These are phyloP conservation scores for Platycercus adscitus DNA, from an alignment of 2,113 vertebrate species.

Conservation along the genomic window DNA sequence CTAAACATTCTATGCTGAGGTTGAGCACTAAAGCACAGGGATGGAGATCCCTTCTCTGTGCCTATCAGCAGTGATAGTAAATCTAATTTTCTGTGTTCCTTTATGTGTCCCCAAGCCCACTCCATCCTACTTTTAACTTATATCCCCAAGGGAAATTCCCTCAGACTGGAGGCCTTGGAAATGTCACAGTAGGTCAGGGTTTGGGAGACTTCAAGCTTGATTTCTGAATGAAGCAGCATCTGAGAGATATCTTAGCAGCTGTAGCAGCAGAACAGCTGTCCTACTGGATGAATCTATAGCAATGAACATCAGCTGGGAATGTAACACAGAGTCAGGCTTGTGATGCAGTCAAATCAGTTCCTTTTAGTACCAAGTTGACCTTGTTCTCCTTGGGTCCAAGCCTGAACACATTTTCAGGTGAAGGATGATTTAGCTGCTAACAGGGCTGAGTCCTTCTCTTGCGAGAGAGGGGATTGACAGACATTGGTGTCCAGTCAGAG, in stretches of 20 bases:
- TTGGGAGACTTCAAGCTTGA: neutral
- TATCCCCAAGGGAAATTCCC: neutral
- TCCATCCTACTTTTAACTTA: neutral
- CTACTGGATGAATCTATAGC: neutral
- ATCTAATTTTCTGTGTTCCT: neutral
- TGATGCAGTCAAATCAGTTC: neutral
- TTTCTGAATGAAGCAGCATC: constrained; percentile 14
- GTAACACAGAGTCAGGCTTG: neutral
- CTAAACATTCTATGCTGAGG: rapidly evolving
- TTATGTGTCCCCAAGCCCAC: neutral
- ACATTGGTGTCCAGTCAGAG: neutral
- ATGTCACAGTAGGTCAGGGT: neutral
- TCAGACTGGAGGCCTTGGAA: neutral
- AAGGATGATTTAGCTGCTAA: neutral
- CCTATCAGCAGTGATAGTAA: neutral
- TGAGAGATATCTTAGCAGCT: neutral
- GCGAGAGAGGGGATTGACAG: neutral
- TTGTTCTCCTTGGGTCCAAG: neutral
- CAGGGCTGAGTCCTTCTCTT: neutral
- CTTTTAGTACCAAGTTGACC: neutral
- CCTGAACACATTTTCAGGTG: neutral
- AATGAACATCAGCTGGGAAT: neutral
- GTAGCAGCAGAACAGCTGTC: neutral
- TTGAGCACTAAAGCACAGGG: neutral
- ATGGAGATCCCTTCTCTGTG: neutral